Evolutionary conservation across 2,888 invertebrate genomes (phyloP).

Genomic region (Onchidella celtica): DNA sequence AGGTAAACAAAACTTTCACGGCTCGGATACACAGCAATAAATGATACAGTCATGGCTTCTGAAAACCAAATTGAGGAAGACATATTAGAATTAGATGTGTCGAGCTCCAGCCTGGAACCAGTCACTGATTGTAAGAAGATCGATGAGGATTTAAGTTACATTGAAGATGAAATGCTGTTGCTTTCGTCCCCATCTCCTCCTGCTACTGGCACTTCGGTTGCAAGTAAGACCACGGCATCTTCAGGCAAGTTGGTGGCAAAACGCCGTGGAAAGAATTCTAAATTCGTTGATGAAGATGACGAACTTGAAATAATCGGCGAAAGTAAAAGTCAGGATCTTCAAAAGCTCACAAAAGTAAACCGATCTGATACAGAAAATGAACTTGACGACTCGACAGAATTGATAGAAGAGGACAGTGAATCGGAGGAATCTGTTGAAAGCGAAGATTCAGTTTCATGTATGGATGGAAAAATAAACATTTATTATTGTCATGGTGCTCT

Average conservation of each 20-base stretch:
- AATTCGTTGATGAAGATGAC: conserved; percentile 18
- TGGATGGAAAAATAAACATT: conserved; percentile 55
- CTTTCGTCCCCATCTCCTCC: conserved; percentile 12
- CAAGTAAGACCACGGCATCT: not conserved
- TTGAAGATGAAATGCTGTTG: conserved; percentile 38
- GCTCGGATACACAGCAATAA: too few relatives aligned
- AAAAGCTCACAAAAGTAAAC: conserved; percentile 5
- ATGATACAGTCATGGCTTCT: too few relatives aligned
- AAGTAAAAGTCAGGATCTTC: not conserved
- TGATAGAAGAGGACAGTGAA: conserved; percentile 6
- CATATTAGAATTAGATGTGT: conserved; percentile 9
- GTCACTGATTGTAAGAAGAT: not conserved
- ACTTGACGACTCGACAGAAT: not conserved
- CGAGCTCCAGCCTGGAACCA: not conserved
- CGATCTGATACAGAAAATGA: not conserved
- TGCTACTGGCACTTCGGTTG: not conserved
- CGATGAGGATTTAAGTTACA: conserved; percentile 23
- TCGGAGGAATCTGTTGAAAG: conserved; percentile 6
- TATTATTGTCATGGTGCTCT: conserved; percentile 55
- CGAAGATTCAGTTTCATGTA: conserved; percentile 8
- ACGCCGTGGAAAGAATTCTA: not conserved
- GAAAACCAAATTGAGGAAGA: conserved; percentile 27
- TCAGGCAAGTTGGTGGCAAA: not conserved
- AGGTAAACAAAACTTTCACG: conserved; percentile 7
- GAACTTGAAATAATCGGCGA: conserved; percentile 28